Evolutionary conservation across 2,888 invertebrate species (phyloP), one percentile per base, ranked within the genome.

Genomic region (Silvanus unidentatus): DNA sequence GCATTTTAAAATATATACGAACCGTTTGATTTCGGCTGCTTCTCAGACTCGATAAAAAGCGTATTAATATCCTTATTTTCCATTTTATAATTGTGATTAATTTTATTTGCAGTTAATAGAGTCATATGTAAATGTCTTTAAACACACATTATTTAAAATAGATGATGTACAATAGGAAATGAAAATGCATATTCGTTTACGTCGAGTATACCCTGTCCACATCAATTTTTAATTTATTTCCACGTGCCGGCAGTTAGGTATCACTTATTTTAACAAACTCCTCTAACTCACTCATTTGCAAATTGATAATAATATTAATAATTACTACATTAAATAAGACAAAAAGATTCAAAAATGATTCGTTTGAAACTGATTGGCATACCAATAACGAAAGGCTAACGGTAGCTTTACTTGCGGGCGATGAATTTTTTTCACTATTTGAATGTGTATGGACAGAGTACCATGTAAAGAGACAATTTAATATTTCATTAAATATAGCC

Each of bases 31-130:
- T 14, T 34, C 11, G 39, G 9, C 11, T 37, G 15, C 39, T 49
- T 60, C 47, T 69, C 70, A 13, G 57, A 57, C 53, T 69, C 69
- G 37, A 70, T 61, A 49, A 68, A 69, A 48, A 67, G 50, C 30
- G 56, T 57, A 43, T 59, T 70, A 34, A 54, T 46, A 39, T 70
- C 66, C 42, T 61, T 65, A 27, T 43, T 55, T 36, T 68, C 66
- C 65, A 66, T 67, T 47, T 55, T 55, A 27, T n/a, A n/a, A n/a
- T 43, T 40, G 15, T 32, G 3, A 6, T 15, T 9, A n/a, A 4
- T 16, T 13, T 6, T 10, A 11, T 37, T 37, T 4, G 13, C 4
- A 11, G 9, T 37, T 13, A 37, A 37, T 14, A 37, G 12, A 37
- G 37, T 37, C 37, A 37, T 35, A 22, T 30, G 37, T 37, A 8